Evolutionary conservation across 2,888 invertebrate genomes (phyloP).

Genomic region (Orchesellides sinensis): DNA sequence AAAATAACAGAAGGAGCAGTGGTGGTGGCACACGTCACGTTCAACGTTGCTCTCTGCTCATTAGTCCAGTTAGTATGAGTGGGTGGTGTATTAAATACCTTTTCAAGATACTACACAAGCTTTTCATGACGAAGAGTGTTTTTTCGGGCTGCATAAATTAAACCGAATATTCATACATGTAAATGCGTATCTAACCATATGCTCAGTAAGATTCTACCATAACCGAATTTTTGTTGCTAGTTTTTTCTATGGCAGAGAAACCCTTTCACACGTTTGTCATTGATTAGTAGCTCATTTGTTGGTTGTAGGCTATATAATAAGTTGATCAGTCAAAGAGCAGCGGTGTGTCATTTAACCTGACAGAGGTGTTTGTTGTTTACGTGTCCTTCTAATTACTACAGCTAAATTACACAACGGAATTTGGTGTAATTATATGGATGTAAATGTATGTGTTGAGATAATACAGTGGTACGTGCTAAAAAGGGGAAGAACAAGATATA

Average conservation of each 20-base stretch:
- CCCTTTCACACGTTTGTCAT: slow-evolving; percentile 4
- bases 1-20: background rate
- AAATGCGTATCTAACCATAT: background rate
- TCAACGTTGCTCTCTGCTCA: background rate
- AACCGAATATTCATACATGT: too few species aligned
- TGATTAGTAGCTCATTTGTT: slow-evolving; percentile 4
- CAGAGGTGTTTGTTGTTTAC: slow-evolving; percentile 55
- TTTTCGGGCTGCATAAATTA: too few species aligned
- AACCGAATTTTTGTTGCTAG: background rate
- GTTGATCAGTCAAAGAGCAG: slow-evolving; percentile 44
- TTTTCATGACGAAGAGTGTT: too few species aligned
- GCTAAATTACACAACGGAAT: slow-evolving; percentile 59
- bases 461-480: background rate
- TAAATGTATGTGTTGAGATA: background rate
- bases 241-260: background rate
- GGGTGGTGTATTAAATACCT: background rate
- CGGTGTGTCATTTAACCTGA: slow-evolving; percentile 19
- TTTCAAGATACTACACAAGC: background rate
- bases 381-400: slow-evolving; percentile 59
- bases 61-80: background rate
- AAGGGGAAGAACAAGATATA: too few species aligned
- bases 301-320: background rate
- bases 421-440: background rate
- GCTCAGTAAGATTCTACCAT: background rate
- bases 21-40: background rate